Percentiles rank a stretch among this genome's conserved stretches.
Evolutionary conservation across 2,113 vertebrate species (phyloP).

Genomic region (Danionella cerebrum): DNA sequence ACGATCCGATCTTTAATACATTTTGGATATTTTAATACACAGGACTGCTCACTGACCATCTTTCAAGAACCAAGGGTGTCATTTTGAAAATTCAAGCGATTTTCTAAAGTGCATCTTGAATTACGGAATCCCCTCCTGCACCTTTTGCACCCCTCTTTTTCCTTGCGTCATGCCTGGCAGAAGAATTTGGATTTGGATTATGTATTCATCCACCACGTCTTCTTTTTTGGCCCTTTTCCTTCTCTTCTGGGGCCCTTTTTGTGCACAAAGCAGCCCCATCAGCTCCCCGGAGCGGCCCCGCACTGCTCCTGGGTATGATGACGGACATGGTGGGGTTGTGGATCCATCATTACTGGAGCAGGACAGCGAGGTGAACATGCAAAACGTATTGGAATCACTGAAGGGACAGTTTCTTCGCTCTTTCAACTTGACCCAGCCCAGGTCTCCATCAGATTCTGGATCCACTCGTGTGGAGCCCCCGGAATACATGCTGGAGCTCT

Average conservation of each 20-base stretch:
- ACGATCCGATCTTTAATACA: too few species aligned
- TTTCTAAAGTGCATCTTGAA: conserved; percentile 1
- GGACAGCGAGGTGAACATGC: conserved; percentile 72
- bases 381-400: conserved; percentile 77
- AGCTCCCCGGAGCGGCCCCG: conserved; percentile 69
- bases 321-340: conserved; percentile 74
- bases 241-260: conserved; percentile 55
- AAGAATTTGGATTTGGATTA: conserved; percentile 50
- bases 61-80: conserved; percentile 8
- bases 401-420: conserved; percentile 86
- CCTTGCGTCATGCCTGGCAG: conserved; percentile 51
- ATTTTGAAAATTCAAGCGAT: conserved; percentile 10
- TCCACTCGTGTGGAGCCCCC: conserved; percentile 77
- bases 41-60: background rate
- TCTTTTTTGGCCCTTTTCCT: conserved; percentile 45
- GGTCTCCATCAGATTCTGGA: conserved; percentile 56
- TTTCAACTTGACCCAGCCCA: conserved; percentile 79
- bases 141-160: conserved; percentile 13
- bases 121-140: background rate
- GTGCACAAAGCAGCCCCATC: conserved; percentile 73
- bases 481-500: conserved; percentile 97
- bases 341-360: conserved; percentile 79
- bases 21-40: too few species aligned
- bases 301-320: conserved; percentile 62
- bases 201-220: conserved; percentile 47